Evolutionary conservation across 2,888 invertebrate species (phyloP), one percentile per base, ranked within the genome.

Genomic region (Eueremaeus valkanovi): DNA sequence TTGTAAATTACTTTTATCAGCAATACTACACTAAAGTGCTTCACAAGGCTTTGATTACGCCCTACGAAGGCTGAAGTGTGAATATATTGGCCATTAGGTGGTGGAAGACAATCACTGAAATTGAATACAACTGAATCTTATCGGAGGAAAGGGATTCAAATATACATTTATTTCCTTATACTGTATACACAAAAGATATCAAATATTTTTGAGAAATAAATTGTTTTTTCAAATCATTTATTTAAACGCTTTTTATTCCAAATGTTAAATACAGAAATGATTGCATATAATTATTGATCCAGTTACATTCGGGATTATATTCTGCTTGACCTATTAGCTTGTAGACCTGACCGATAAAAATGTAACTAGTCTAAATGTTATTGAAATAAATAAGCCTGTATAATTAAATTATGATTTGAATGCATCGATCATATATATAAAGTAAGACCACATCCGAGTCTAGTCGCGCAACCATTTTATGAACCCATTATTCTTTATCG

Each of bases 1-100:
- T 68, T 68, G 68, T 68, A 68, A 68, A 68, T 68, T 68, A 68
- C 68, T 68, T 68, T 68, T 68, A 68, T 68, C 18, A 68, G 68
- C 21, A 13, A 68, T 36, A 42, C 68, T 21, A 42, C 8, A 68
- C 11, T 61, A 29, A 58, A 61, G 18, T 6, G 24, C 40, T 68
- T 13, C 16, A 21, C 18, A 68, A 68, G 24, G 36, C 13, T 40
- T 68, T 68, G 40, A 68, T 68, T 68, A 24, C 68, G 24, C 42
- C 40, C 36, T 21, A 61, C 36, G 16, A 40, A 24, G 36, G n/a
- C 40, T 68, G 68, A 66, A 36, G 18, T 66, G 21, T 3, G 66
- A 68, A 42, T 68, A 40, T 68, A 68, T 61, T 68, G 68, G 24
- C 68, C 40, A 42, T 68, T 68, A 68, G n/a, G 21, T 45, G n/a